A percentile compares a stretch with the other conserved stretches of the same genome.
These are phyloP conservation scores for Cheilosia grossa DNA, from an alignment of 2,888 invertebrate species.

Conservation along the genomic window DNA sequence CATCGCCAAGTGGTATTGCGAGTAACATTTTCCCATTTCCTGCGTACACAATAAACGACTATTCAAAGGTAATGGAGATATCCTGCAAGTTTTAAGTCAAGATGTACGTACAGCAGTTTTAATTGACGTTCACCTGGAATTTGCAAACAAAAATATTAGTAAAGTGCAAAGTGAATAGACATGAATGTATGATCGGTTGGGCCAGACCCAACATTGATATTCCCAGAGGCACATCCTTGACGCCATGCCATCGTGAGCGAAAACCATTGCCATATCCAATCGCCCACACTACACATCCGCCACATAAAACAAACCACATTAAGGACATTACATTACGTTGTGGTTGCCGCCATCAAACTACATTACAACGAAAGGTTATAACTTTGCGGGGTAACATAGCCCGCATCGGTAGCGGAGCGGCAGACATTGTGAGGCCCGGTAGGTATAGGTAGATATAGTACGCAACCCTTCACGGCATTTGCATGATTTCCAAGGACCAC, in stretches of 20 bases:
- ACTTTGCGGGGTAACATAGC: conserved; percentile 58
- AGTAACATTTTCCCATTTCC: conserved; percentile 39
- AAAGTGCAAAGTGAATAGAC: conserved; percentile 26
- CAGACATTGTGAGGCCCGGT: conserved; percentile 52
- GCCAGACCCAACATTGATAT: conserved; percentile 8
- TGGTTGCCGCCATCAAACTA: conserved; percentile 73
- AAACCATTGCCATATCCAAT: conserved; percentile 61
- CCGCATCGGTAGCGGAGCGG: conserved; percentile 35
- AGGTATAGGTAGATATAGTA: conserved; percentile 34
- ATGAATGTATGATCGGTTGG: neutral
- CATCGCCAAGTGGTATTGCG: conserved; percentile 29
- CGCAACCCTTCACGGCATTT: conserved; percentile 66
- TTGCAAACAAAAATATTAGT: conserved; percentile 17
- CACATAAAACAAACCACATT: conserved; percentile 71
- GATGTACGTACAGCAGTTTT: conserved; percentile 12
- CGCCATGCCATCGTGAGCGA: conserved; percentile 53
- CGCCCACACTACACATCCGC: conserved; percentile 53
- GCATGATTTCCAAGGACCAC: conserved; percentile 69
- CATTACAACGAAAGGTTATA: conserved; percentile 72
- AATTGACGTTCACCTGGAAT: conserved; percentile 32
- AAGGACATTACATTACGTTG: conserved; percentile 72
- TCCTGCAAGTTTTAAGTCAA: neutral
- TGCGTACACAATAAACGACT: conserved; percentile 20
- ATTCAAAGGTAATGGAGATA: conserved; percentile 16
- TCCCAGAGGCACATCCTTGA: conserved; percentile 31